A percentile compares a stretch with the other conserved stretches of the same genome.
phyloP scores from a whole-genome alignment of 2,888 invertebrate species.

The Sphinx pinastri region DNA sequence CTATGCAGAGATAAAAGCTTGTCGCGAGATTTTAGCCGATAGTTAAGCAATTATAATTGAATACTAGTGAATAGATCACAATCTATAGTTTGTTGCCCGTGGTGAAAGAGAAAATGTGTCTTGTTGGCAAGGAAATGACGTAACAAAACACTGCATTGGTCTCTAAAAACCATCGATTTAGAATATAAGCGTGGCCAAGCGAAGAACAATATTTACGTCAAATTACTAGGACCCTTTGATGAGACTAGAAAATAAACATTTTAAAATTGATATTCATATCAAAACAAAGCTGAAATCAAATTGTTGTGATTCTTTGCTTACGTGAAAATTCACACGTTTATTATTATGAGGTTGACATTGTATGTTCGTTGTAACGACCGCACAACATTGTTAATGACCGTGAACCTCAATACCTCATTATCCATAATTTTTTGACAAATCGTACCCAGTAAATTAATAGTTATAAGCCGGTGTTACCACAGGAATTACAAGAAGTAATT shows the following conservation, averaged over 20 bases:
- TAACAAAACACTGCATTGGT: too few relatives aligned
- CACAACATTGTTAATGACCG: slow-evolving; percentile 47
- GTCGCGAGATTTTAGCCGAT: too few relatives aligned
- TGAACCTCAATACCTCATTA: slow-evolving; percentile 51
- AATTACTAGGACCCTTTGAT: neutral
- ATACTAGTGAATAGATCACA: too few relatives aligned
- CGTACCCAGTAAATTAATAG: slow-evolving; percentile 1
- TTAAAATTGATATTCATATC: neutral
- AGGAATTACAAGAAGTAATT: slow-evolving; percentile 1
- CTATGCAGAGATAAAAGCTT: too few relatives aligned
- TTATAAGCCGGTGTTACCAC: neutral
- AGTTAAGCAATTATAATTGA: too few relatives aligned
- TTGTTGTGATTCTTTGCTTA: slow-evolving; percentile 8
- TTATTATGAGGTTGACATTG: slow-evolving; percentile 33
- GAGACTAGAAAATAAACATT: neutral
- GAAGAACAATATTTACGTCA: neutral
- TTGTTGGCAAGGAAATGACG: too few relatives aligned
- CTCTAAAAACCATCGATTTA: neutral
- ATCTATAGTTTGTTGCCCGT: too few relatives aligned
- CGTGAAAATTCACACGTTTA: slow-evolving; percentile 24
- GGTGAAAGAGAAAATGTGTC: too few relatives aligned
- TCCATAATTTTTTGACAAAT: slow-evolving; percentile 34
- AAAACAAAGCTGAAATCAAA: slow-evolving; percentile 1
- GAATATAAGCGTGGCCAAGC: neutral
- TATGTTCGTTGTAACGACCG: slow-evolving; percentile 43